Percentiles rank a stretch among this genome's conserved stretches.
phyloP scores from a whole-genome alignment of 2,888 invertebrate species.

The Beris chalybata region DNA sequence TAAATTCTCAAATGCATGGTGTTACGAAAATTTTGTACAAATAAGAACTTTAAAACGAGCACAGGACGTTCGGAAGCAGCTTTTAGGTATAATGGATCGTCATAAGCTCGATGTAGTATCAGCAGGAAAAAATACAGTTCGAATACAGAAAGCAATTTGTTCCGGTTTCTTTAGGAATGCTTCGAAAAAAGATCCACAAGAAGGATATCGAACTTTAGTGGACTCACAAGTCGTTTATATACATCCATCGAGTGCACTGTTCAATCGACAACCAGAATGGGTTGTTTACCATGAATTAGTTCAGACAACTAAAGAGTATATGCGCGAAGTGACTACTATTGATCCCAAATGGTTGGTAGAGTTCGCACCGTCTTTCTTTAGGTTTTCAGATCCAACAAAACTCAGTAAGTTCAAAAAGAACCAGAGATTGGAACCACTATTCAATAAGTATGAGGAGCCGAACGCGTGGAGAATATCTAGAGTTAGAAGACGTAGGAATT shows the following conservation, averaged over 20 bases:
- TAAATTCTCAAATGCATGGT: conserved; percentile 99
- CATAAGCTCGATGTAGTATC: conserved; percentile 96
- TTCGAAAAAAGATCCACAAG: conserved; percentile 98
- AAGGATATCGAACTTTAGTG: conserved; percentile 94
- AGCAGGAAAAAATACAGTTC: conserved; percentile 91
- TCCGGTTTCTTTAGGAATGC: conserved; percentile 99
- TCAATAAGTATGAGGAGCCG: conserved; percentile 98
- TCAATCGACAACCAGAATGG: conserved; percentile 99
- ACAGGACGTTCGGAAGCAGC: conserved; percentile 96
- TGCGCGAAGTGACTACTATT: conserved; percentile 96
- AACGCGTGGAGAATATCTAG: conserved; percentile 99
- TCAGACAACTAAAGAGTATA: conserved; percentile 98
- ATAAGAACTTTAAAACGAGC: conserved; percentile 94
- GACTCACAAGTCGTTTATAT: conserved; percentile 99
- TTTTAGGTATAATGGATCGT: conserved; percentile 96
- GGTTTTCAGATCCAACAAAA: conserved; percentile 97
- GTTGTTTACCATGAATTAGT: conserved; percentile 99
- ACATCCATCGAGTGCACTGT: conserved; percentile 96
- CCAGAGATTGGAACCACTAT: conserved; percentile 94
- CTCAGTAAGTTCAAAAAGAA: conserved; percentile 99
- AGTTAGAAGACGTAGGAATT: conserved; percentile 85
- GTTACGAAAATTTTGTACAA: conserved; percentile 99
- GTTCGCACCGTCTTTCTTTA: conserved; percentile 98
- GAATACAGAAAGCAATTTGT: conserved; percentile 97
- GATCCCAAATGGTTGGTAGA: conserved; percentile 99